Evolutionary conservation across 1,140 invertebrate species (phyloP).

Genomic region (Pantala flavescens): DNA sequence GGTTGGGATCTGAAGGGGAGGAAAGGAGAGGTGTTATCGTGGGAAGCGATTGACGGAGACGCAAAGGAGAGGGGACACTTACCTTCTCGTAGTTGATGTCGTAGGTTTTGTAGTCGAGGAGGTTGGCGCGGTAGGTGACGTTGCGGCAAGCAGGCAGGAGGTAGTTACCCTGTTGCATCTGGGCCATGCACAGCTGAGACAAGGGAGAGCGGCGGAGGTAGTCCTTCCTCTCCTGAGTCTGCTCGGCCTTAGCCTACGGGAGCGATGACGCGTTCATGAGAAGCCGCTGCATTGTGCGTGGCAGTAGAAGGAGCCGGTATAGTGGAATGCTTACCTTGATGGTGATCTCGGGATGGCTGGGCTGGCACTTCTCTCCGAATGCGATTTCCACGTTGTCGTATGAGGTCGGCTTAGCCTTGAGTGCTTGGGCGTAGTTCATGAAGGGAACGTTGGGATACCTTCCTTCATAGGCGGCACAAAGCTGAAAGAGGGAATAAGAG

Average conservation of each 20-base stretch:
- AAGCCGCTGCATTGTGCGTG: too few species aligned
- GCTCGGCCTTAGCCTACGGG: slow-evolving; percentile 31
- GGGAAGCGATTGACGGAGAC: slow-evolving; percentile 23
- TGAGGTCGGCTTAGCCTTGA: slow-evolving; percentile 38
- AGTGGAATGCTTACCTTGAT: slow-evolving; percentile 27
- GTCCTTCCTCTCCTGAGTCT: slow-evolving; percentile 38
- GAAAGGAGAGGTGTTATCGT: slow-evolving; percentile 19
- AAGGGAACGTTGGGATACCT: slow-evolving; percentile 35
- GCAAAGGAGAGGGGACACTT: slow-evolving; percentile 19
- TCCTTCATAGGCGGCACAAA: slow-evolving; percentile 33
- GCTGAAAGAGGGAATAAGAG: slow-evolving; percentile 6
- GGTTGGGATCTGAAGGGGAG: slow-evolving; percentile 20
- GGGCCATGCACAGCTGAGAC: slow-evolving; percentile 36
- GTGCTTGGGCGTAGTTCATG: slow-evolving; percentile 39
- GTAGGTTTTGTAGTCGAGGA: slow-evolving; percentile 38
- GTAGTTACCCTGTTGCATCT: slow-evolving; percentile 42
- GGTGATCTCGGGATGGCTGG: slow-evolving; percentile 24
- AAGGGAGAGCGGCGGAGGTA: slow-evolving; percentile 33
- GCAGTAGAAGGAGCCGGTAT: background rate
- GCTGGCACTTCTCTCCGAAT: slow-evolving; percentile 33
- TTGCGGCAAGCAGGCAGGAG: slow-evolving; percentile 42
- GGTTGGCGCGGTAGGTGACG: slow-evolving; percentile 36
- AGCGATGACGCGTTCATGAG: background rate
- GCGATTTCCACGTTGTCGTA: slow-evolving; percentile 38
- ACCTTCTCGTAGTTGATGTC: slow-evolving; percentile 38